Evolutionary conservation across 2,113 vertebrate species (phyloP), one percentile per base, ranked within the genome.

Genomic region (Sterna hirundo): DNA sequence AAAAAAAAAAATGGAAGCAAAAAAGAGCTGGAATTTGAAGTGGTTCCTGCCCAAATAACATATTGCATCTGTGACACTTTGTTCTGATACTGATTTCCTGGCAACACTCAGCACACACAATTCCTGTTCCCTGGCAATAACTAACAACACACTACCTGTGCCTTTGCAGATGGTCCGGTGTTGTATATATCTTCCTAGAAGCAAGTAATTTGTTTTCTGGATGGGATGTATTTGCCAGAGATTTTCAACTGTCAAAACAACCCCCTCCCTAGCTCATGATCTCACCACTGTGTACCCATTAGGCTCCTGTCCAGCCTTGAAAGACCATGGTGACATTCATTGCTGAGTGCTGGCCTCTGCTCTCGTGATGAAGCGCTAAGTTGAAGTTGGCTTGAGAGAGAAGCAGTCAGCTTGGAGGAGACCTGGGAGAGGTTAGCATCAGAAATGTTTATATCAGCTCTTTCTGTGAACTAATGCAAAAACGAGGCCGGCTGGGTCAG

Each of bases 191-290:
- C 93, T 89, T 95, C 72, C 74, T 83, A 83, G 78, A 85, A 60
- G 58, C 29, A 82, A 79, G 49, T 66, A 38, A 91, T 96, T 85
- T 96, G 77, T 93, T 95, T 95, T 86, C 74, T 72, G 26, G 10
- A 21, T 77, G 65, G 66, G 29, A 47, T 77, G 18, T 77, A 77
- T 80, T 94, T 95, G 89, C 86, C 86, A 97, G 93, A 86, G 86
- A 91, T 90, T 93, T 95, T 91, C 66, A 58, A 88, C 70, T 94
- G 94, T 94, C 93, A 91, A 96, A 95, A 94, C 86, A 95, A 40
- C n/a, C 54, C 38, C 81, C 40, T 94, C 79, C 79, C 79, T 66
- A 51, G 27, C 51, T 93, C 62, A 47, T 93, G 93, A 91, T 47
- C 93, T 96, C 97, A 85, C 14, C 4, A 1, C 42, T 44, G 0